phyloP scores from a whole-genome alignment of 2,888 invertebrate genomes.

The Automeris io region DNA sequence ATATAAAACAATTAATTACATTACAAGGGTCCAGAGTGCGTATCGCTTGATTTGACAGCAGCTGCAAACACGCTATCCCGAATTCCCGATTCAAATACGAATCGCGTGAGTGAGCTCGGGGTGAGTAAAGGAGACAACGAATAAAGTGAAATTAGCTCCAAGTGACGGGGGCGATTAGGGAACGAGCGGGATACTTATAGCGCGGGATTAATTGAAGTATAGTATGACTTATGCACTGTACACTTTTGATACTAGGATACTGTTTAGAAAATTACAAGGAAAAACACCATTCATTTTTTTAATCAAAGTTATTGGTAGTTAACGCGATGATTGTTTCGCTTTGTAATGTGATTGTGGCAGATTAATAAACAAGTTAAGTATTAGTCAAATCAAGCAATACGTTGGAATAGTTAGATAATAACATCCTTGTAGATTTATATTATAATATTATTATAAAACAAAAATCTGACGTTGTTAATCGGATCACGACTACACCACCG shows the following conservation, averaged over 20 bases:
- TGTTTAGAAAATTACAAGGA: conserved; percentile 12
- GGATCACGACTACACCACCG: conserved; percentile 75
- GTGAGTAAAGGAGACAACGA: conserved; percentile 42
- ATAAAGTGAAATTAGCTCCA: conserved; percentile 49
- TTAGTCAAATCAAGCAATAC: conserved; percentile 49
- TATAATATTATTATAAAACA: conserved; percentile 29
- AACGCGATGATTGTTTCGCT: conserved; percentile 23
- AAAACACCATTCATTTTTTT: conserved; percentile 21
- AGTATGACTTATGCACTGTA: conserved; percentile 37
- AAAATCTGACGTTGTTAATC: conserved; percentile 74
- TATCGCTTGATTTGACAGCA: conserved; percentile 72
- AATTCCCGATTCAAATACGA: conserved; percentile 69
- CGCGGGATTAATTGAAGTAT: conserved; percentile 57
- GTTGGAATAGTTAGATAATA: conserved; percentile 18
- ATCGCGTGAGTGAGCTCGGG: conserved; percentile 59
- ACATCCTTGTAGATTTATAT: conserved; percentile 13
- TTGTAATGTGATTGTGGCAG: neutral
- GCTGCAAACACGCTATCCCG: conserved; percentile 70
- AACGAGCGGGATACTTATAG: conserved; percentile 64
- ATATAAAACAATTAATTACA: conserved; percentile 29
- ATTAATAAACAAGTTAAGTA: conserved; percentile 5
- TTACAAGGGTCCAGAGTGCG: conserved; percentile 33
- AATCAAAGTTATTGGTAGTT: conserved; percentile 29
- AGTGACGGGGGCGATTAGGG: conserved; percentile 44
- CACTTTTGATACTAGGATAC: conserved; percentile 31